Evolutionary conservation across 2,888 invertebrate species (phyloP).

Genomic region (Tipula confusa): DNA sequence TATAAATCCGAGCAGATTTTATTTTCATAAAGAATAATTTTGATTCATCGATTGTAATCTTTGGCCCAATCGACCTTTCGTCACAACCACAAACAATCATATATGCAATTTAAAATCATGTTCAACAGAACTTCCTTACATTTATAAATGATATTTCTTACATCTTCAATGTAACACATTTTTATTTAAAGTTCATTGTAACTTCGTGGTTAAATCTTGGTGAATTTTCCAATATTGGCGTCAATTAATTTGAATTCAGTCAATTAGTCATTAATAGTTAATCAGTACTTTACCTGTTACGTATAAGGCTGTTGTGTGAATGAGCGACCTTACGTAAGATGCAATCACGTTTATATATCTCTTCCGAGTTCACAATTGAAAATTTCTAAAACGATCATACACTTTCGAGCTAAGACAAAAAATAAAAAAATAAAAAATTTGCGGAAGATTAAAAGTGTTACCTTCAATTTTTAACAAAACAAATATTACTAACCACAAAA

Average conservation of each 20-base stretch:
- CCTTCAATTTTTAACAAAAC: background rate
- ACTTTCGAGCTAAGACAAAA: background rate
- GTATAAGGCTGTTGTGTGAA: background rate
- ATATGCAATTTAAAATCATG: no score
- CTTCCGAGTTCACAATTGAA: background rate
- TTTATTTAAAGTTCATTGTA: background rate
- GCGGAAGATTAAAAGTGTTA: background rate
- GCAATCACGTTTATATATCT: background rate
- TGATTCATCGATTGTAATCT: no score
- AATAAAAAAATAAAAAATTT: background rate
- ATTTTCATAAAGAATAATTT: no score
- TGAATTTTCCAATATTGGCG: background rate
- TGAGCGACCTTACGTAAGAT: background rate
- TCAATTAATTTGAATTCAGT: background rate
- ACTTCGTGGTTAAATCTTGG: background rate
- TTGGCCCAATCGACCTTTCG: no score
- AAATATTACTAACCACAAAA: background rate
- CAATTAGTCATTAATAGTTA: background rate
- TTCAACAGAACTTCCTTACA: background rate
- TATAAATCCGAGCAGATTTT: no score
- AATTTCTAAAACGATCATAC: background rate
- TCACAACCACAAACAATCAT: no score
- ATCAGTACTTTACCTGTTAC: background rate
- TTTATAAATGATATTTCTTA: background rate
- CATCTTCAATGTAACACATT: background rate